phyloP scores from a whole-genome alignment of 2,888 invertebrate genomes.

The Diadegma fenestrale region DNA sequence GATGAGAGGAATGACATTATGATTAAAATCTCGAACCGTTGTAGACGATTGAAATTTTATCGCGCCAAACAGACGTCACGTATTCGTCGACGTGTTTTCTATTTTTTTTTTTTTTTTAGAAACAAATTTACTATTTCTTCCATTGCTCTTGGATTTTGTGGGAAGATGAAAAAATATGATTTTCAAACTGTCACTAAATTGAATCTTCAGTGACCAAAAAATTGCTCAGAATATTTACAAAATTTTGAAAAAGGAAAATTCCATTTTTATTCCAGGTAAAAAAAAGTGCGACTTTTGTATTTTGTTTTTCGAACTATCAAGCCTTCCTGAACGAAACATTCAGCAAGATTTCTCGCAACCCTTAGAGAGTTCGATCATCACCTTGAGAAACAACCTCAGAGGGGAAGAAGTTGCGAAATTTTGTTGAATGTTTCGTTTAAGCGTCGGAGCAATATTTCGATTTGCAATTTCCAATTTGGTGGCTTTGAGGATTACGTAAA shows the following conservation, averaged over 20 bases:
- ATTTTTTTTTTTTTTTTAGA: not conserved
- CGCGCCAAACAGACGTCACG: constrained; percentile 67
- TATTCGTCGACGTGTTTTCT: constrained; percentile 55
- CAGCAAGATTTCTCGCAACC: too few relatives aligned
- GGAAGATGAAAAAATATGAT: not conserved
- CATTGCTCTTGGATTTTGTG: not conserved
- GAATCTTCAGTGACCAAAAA: not conserved
- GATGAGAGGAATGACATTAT: constrained; percentile 66
- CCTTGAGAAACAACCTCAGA: too few relatives aligned
- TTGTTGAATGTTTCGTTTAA: too few relatives aligned
- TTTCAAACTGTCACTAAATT: not conserved
- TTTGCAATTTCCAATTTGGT: too few relatives aligned
- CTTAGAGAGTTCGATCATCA: too few relatives aligned
- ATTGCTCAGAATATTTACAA: not conserved
- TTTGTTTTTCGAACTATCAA: not conserved
- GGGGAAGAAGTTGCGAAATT: not conserved
- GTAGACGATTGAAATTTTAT: constrained; percentile 71
- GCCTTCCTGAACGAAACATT: not conserved
- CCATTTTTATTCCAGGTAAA: too few relatives aligned
- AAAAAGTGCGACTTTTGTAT: too few relatives aligned
- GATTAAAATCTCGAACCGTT: constrained; percentile 67
- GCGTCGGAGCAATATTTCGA: too few relatives aligned
- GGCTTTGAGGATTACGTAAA: too few relatives aligned
- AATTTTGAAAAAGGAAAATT: not conserved
- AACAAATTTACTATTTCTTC: constrained; percentile 26